Evolutionary conservation across 2,888 invertebrate species (phyloP).

Genomic region (Eubasilissa splendida): DNA sequence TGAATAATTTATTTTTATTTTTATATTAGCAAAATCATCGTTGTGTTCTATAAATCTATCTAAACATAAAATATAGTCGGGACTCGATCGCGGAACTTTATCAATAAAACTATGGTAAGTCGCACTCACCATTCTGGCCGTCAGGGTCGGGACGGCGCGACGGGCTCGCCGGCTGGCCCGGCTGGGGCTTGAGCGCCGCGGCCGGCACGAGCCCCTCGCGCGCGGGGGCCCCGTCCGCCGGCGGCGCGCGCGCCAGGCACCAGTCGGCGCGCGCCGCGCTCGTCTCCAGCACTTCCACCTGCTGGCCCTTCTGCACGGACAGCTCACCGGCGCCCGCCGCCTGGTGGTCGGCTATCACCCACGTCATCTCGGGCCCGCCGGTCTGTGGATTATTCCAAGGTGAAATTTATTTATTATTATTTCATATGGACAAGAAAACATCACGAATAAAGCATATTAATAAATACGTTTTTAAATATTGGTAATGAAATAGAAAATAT

Average conservation of each 20-base stretch:
- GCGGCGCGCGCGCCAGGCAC: constrained; percentile 78
- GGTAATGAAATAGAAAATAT: too few species aligned
- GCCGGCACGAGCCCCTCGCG: constrained; percentile 88
- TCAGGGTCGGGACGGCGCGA: constrained; percentile 19
- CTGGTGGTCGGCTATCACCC: constrained; percentile 90
- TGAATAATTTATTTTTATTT: too few species aligned
- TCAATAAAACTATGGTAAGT: too few species aligned
- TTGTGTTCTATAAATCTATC: too few species aligned
- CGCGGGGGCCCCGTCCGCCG: constrained; percentile 73
- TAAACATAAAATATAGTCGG: too few species aligned
- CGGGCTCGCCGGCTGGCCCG: constrained; percentile 39
- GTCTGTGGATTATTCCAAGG: too few species aligned
- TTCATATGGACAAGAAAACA: too few species aligned
- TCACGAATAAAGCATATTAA: too few species aligned
- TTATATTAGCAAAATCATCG: too few species aligned
- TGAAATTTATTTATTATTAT: too few species aligned
- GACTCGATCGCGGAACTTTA: too few species aligned
- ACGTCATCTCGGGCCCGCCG: constrained; percentile 89
- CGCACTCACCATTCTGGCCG: not conserved
- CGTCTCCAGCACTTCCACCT: constrained; percentile 92
- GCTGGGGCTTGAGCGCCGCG: constrained; percentile 79
- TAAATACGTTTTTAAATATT: too few species aligned
- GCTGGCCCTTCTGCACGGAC: constrained; percentile 91
- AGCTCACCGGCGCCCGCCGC: constrained; percentile 87
- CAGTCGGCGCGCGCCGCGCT: constrained; percentile 79